Conservation (phyloP, 2,113 vertebrate genomes). For the Puntigrus tetrazona region DNA sequence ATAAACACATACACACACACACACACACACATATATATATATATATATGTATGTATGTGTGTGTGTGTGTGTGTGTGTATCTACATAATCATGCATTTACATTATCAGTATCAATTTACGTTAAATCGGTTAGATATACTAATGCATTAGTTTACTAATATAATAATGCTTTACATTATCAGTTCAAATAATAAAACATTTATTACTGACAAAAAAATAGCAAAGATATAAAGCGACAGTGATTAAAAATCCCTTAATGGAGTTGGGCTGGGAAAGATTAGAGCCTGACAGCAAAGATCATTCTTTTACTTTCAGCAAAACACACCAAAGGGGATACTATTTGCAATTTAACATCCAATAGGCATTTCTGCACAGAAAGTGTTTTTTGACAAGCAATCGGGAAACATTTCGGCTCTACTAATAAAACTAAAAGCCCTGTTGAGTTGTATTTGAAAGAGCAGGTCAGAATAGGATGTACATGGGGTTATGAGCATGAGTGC, state of each 20-base stretch:
- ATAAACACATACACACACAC: not conserved
- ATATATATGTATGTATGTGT: not conserved
- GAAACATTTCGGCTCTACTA: not conserved
- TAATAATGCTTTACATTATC: not conserved
- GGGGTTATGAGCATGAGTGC: not conserved
- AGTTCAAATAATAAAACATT: not conserved
- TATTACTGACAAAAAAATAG: not conserved
- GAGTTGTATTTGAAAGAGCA: not conserved
- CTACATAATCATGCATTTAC: not conserved
- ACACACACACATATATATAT: not conserved
- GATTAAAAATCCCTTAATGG: not conserved
- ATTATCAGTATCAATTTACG: no score
- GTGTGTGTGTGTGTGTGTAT: not conserved
- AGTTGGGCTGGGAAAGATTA: not conserved
- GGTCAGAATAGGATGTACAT: not conserved
- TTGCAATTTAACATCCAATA: not conserved
- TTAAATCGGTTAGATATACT: not conserved
- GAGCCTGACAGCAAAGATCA: not conserved
- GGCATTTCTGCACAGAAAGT: not conserved
- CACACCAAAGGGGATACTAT: not conserved
- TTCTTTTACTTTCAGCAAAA: constrained; percentile 2
- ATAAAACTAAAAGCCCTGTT: not conserved
- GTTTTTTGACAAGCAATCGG: not conserved
- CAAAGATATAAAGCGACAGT: not conserved
- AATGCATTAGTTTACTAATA: no score